phyloP scores from a whole-genome alignment of 2,797 vertebrate species.

The Hephaestus fuliginosus region DNA sequence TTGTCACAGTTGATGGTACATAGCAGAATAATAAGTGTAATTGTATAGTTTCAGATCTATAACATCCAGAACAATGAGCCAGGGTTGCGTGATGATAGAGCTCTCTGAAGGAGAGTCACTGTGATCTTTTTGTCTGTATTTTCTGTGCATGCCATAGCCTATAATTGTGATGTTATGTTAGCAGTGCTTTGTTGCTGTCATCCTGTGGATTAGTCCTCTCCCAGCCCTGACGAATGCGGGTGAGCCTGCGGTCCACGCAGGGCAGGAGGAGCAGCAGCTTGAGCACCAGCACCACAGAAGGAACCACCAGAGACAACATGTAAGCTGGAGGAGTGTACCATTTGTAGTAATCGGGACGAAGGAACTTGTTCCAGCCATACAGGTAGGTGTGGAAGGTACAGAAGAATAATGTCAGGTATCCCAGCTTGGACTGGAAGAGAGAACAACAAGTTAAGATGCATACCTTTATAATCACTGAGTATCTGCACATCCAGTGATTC shows the following conservation, averaged over 20 bases:
- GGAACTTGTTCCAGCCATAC: conserved; percentile 88
- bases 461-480: neutral
- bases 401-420: conserved; percentile 90
- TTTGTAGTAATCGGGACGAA: conserved; percentile 75
- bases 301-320: conserved; percentile 87
- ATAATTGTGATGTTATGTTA: conserved; percentile 50
- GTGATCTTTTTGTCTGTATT: neutral
- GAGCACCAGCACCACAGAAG: conserved; percentile 86
- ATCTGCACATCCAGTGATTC: neutral
- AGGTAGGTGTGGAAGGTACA: conserved; percentile 90
- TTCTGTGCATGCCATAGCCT: neutral
- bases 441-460: conserved; percentile 2
- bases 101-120: neutral
- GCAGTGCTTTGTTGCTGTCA: conserved; percentile 53
- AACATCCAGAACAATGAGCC: neutral
- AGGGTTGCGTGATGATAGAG: neutral
- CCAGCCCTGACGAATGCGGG: conserved; percentile 92
- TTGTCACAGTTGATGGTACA: neutral
- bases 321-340: conserved; percentile 89
- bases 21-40: neutral
- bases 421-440: conserved; percentile 91
- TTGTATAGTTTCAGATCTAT: neutral
- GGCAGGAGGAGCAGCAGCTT: conserved; percentile 91
- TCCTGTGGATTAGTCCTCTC: conserved; percentile 81
- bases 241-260: conserved; percentile 89